Evolutionary conservation across 2,888 invertebrate genomes (phyloP).

Genomic region (Dendrolimus houi): DNA sequence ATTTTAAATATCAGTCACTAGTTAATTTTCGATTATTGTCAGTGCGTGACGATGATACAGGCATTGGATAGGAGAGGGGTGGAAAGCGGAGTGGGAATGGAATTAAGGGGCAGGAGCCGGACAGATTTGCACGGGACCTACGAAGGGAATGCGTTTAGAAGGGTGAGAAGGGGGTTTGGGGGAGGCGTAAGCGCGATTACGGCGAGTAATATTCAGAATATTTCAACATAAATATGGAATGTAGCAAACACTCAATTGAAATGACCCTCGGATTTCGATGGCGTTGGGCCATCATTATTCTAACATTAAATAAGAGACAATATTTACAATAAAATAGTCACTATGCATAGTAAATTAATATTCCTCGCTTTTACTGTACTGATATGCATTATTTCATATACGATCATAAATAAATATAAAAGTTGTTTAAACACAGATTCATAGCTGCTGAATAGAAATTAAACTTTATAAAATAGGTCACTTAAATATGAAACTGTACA

Average conservation of each 20-base stretch:
- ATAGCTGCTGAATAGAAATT: slow-evolving; percentile 68
- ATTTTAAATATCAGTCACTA: slow-evolving; percentile 54
- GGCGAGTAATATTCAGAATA: slow-evolving; percentile 59
- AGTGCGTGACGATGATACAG: slow-evolving; percentile 18
- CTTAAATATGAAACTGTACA: slow-evolving; percentile 66
- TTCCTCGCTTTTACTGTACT: slow-evolving; percentile 65
- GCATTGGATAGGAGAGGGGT: no score
- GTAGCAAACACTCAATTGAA: slow-evolving; percentile 74
- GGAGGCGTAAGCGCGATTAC: slow-evolving; percentile 31
- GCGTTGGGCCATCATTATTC: slow-evolving; percentile 59
- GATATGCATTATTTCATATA: slow-evolving; percentile 65
- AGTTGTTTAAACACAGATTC: slow-evolving; percentile 73
- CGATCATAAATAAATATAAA: slow-evolving; percentile 68
- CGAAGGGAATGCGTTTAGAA: slow-evolving; percentile 4
- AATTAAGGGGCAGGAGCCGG: slow-evolving; percentile 1
- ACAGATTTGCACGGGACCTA: neutral
- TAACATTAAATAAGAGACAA: slow-evolving; percentile 69
- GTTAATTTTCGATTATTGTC: slow-evolving; percentile 40
- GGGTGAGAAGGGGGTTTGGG: slow-evolving; percentile 2
- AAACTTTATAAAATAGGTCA: slow-evolving; percentile 60
- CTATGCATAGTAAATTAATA: slow-evolving; percentile 69
- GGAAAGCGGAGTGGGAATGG: slow-evolving; percentile 8
- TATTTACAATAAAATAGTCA: slow-evolving; percentile 74
- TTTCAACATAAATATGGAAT: slow-evolving; percentile 77
- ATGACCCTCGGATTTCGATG: slow-evolving; percentile 57